Evolutionary conservation across 1,140 invertebrate species (phyloP).

Genomic region (Drosophila elegans): DNA sequence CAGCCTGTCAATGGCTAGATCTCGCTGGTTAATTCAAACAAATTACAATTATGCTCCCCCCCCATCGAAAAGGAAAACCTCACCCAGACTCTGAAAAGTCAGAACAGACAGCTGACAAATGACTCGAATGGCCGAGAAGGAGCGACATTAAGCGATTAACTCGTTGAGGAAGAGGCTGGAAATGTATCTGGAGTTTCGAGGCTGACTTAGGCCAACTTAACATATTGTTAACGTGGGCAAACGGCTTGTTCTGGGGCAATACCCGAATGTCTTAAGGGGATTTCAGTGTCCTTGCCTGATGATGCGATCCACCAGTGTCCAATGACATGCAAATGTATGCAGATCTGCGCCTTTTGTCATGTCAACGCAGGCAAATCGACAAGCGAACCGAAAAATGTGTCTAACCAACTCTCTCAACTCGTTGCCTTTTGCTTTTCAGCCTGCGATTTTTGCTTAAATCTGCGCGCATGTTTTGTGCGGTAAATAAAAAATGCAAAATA

Average conservation of each 20-base stretch:
- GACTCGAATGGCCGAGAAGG: constrained; percentile 39
- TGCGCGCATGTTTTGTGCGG: constrained; percentile 80
- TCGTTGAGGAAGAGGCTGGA: constrained; percentile 50
- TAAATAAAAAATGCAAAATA: constrained; percentile 83
- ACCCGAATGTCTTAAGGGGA: constrained; percentile 72
- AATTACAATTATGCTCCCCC: constrained; percentile 71
- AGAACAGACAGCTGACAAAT: constrained; percentile 75
- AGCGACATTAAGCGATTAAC: constrained; percentile 79
- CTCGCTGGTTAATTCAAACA: constrained; percentile 65
- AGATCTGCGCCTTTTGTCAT: constrained; percentile 84
- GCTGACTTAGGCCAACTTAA: constrained; percentile 60
- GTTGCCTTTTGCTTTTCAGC: constrained; percentile 31
- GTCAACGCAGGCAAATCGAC: constrained; percentile 83
- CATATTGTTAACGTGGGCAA: constrained; percentile 81
- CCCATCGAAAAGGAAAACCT: constrained; percentile 6
- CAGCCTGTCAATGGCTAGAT: constrained; percentile 52
- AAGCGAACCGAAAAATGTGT: constrained; percentile 63
- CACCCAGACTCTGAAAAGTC: constrained; percentile 19
- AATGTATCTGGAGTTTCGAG: constrained; percentile 7
- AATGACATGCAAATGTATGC: constrained; percentile 84
- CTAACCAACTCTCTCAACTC: constrained; percentile 71
- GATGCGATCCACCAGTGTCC: constrained; percentile 60
- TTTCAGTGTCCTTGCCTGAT: constrained; percentile 80
- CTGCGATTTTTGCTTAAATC: constrained; percentile 75
- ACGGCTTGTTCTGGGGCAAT: constrained; percentile 53